These are phyloP conservation scores for Uria lomvia DNA, from an alignment of 2,113 vertebrate species.

Conservation along the genomic window DNA sequence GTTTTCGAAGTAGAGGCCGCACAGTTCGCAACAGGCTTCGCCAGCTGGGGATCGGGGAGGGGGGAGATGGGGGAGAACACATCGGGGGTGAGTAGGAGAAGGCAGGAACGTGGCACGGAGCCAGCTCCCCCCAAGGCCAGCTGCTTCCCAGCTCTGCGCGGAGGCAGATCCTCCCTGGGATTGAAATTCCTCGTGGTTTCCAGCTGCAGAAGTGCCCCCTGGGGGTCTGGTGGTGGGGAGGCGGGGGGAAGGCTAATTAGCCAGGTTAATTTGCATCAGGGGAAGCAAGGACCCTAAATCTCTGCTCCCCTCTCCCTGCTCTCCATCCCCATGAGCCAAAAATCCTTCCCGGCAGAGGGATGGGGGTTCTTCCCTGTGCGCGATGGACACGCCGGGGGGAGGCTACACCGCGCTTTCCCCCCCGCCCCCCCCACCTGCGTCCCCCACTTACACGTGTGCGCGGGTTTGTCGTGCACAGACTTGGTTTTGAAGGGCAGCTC, in stretches of 20 bases:
- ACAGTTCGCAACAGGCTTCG: constrained; percentile 93
- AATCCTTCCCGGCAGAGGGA: neutral
- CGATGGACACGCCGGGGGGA: fast-evolving
- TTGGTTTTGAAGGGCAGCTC: constrained; percentile 84
- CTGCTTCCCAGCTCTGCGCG: neutral
- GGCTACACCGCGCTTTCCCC: neutral
- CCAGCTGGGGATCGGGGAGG: constrained; percentile 14
- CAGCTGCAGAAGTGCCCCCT: neutral
- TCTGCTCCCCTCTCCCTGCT: neutral
- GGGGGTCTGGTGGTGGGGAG: neutral
- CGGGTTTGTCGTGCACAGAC: constrained; percentile 81
- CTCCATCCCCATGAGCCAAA: neutral
- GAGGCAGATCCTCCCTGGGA: neutral
- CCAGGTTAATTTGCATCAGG: too few species aligned
- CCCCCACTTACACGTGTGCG: constrained; percentile 76
- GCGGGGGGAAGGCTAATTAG: neutral
- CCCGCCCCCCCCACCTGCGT: neutral
- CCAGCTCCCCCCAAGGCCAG: too few species aligned
- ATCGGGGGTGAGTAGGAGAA: neutral
- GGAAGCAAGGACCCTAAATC: neutral
- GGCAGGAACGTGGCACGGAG: neutral
- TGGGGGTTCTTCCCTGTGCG: neutral
- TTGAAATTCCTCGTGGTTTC: neutral
- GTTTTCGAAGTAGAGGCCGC: constrained; percentile 96
- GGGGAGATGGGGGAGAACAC: neutral